Evolutionary conservation across 2,797 vertebrate genomes (phyloP), one percentile per base, ranked within the genome.

Genomic region (Gambelia wislizenii): DNA sequence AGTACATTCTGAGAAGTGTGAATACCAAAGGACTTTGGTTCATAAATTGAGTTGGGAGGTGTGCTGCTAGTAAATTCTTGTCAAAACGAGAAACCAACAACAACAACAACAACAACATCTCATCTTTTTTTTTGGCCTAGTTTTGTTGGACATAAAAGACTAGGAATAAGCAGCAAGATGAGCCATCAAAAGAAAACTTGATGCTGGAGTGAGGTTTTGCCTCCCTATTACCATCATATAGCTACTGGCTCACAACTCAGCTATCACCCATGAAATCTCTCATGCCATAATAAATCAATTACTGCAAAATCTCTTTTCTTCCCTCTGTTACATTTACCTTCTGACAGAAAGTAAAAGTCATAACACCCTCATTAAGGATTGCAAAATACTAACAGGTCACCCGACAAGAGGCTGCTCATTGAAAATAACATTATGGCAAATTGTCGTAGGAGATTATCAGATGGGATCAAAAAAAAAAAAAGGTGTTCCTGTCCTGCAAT

Each of bases 261-360:
- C 70, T 86, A 6, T 67, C 44, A 64, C 47, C 33, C 33, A 36
- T 42, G 44, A 82, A 86, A 89, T 10, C 78, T 30, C n/a, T 81
- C 79, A 77, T 75, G 69, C 25, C 16, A 56, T 49, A 86, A 82
- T 81, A 67, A 52, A 86, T 89, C 47, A 79, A 44, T 89, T 49
- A 67, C 33, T 54, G 30, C 47, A 69, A 30, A 86, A 64, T 18
- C n/a, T 47, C 30, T 85, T 74, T 25, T 49, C 44, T 82, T 77
- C 44, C 44, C 59, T 67, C 70, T 54, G 42, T 25, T 86, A 54
- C n/a, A 25, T 80, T 85, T 89, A 47, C 78, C 59, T 75, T 49
- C 47, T 69, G 56, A 78, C 6, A 75, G 78, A 64, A 89, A 44
- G 27, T n/a, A 64, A 76, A 86, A 27, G 10, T 4, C 20, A 77